phyloP scores from a whole-genome alignment of 1,140 invertebrate species.

The Zaprionus capensis region DNA sequence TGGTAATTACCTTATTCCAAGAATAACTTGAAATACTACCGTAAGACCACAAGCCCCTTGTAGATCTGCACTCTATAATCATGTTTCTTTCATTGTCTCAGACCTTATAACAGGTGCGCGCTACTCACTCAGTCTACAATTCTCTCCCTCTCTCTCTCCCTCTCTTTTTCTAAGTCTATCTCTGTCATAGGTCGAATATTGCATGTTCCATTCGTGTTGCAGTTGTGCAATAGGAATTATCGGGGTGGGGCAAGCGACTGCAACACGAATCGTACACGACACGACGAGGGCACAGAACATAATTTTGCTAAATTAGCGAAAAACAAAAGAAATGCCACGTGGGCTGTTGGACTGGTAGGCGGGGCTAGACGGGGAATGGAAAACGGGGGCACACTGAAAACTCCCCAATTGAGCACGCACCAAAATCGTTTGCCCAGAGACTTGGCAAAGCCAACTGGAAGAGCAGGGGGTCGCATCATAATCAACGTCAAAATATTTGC shows the following conservation, averaged over 20 bases:
- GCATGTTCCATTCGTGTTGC: conserved; percentile 70
- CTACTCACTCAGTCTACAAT: not conserved
- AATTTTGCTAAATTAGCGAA: conserved; percentile 83
- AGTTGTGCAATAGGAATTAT: conserved; percentile 60
- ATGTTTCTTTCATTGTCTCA: not conserved
- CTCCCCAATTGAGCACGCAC: conserved; percentile 83
- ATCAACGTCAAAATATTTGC: conserved; percentile 81
- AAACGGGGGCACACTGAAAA: conserved; percentile 48
- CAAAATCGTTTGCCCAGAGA: conserved; percentile 73
- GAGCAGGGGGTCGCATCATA: conserved; percentile 46
- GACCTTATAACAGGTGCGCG: not conserved
- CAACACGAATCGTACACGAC: conserved; percentile 69
- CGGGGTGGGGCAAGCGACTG: conserved; percentile 31
- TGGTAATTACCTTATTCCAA: not conserved
- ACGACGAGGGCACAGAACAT: conserved; percentile 72
- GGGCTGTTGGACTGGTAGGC: conserved; percentile 27
- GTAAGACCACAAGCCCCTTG: not conserved
- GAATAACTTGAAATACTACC: not conserved
- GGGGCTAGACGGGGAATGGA: conserved; percentile 6
- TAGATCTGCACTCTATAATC: not conserved
- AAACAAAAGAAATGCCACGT: conserved; percentile 76
- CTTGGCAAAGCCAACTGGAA: conserved; percentile 9
- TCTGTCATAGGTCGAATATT: conserved; percentile 48
- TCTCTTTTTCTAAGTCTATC: not conserved
- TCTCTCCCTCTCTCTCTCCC: not conserved